phyloP scores from a whole-genome alignment of 2,113 vertebrate genomes.

The Actenoides lindsayi region DNA sequence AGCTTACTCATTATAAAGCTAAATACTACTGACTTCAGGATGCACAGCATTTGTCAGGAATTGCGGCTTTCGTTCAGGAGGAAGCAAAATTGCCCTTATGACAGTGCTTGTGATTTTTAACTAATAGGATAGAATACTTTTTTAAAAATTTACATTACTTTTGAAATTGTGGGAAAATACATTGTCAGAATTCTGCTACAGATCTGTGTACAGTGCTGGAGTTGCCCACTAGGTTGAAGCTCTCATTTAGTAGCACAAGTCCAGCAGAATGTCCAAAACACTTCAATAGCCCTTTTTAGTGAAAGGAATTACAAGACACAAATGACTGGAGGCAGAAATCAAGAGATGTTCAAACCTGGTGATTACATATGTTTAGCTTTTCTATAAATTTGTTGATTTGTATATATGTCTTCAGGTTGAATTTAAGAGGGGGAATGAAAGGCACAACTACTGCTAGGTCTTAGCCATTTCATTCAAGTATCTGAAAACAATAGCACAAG shows the following conservation, averaged over 20 bases:
- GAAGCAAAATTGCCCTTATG: background rate
- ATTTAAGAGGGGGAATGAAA: background rate
- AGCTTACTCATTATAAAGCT: background rate
- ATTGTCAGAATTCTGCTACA: background rate
- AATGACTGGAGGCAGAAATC: background rate
- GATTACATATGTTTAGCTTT: background rate
- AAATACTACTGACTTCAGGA: background rate
- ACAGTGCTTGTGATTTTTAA: background rate
- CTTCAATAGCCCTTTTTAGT: background rate
- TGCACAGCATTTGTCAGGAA: background rate
- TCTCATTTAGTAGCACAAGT: background rate
- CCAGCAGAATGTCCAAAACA: background rate
- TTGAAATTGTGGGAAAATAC: background rate
- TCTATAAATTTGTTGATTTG: background rate
- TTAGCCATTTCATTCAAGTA: background rate
- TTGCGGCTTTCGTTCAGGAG: background rate
- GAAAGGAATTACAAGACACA: background rate
- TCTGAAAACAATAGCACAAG: background rate
- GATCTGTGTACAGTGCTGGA: background rate
- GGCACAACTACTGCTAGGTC: background rate
- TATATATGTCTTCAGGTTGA: background rate
- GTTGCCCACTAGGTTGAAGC: background rate
- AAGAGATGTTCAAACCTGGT: background rate
- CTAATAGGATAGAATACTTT: background rate
- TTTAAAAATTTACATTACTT: background rate